Evolutionary conservation across 2,797 vertebrate genomes (phyloP), one percentile per base, ranked within the genome.

Genomic region (Lepus townsendii): DNA sequence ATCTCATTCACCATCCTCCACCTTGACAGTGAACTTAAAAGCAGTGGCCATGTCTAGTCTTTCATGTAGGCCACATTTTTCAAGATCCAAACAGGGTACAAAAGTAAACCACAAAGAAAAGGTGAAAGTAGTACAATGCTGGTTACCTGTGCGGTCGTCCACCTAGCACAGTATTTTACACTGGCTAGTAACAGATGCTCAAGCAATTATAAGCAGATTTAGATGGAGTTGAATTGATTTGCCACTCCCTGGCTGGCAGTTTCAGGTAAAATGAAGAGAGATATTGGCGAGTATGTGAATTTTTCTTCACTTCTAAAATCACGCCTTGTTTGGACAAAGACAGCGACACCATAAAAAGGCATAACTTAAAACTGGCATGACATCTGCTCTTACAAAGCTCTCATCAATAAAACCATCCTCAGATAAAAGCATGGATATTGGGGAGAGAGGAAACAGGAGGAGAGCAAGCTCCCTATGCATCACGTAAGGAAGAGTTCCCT

Each of bases 221-320:
- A 16, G 42, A 57, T 50, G 52, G 60, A 75, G 62, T 10, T 16
- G 20, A 65, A 80, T 0, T 32, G n/a, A 83, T 42, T 2, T 42
- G 24, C 1, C 6, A 27, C 22, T 77, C 50, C 22, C 75, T 77
- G n/a, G 47, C 35, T 87, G 57, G 42, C 83, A 71, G 77, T 76
- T 72, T 68, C 24, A 7, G 17, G 38, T 2, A 10, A 19, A 14
- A 24, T 32, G 38, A 16, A 62, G 82, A 92, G 85, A 92, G 27
- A 65, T 4, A 9, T 1, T 5, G 6, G 57, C 13, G 14, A 77
- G 47, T 20, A 60, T 38, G 4, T 4, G 62, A 9, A 60, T 65
- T 38, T 50, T 77, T 32, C 78, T 65, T 54, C 24, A 82, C 50
- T 73, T 75, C 52, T 62, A 35, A 86, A 94, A 65, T 54, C 66